A percentile compares a stretch with the other conserved stretches of the same genome.
These are phyloP conservation scores for Microctenopoma stevenorrisi DNA, from an alignment of 2,797 vertebrate species.

Conservation along the genomic window DNA sequence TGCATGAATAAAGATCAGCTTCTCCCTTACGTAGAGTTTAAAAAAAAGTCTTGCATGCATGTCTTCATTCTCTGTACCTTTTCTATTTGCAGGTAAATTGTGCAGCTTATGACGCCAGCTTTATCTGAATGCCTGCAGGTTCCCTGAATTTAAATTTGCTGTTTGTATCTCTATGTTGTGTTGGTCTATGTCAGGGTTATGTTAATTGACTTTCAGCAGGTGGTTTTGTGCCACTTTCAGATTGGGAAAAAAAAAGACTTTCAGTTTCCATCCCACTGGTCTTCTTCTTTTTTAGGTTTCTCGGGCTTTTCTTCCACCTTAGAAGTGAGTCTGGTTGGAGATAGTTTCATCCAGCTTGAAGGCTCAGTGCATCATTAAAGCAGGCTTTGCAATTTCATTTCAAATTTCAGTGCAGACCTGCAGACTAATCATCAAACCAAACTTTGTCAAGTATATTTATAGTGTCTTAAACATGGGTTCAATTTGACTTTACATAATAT, in stretches of 20 bases:
- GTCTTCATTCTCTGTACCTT: slow-evolving; percentile 74
- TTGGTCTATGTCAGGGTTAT: slow-evolving; percentile 80
- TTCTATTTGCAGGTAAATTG: slow-evolving; percentile 83
- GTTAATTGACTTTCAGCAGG: slow-evolving; percentile 86
- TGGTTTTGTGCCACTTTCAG: slow-evolving; percentile 76
- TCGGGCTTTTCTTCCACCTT: slow-evolving; percentile 49
- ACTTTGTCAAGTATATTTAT: slow-evolving; percentile 69
- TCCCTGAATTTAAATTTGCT: slow-evolving; percentile 81
- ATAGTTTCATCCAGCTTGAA: slow-evolving; percentile 70
- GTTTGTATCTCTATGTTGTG: slow-evolving; percentile 81
- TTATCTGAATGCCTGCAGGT: slow-evolving; percentile 86
- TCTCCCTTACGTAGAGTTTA: slow-evolving; percentile 46
- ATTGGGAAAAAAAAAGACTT: slow-evolving; percentile 61
- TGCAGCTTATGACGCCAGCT: slow-evolving; percentile 74
- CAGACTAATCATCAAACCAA: slow-evolving; percentile 74
- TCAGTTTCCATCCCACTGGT: slow-evolving; percentile 55
- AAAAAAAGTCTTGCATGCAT: slow-evolving; percentile 57
- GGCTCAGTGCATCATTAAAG: slow-evolving; percentile 64
- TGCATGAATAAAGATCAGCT: slow-evolving; percentile 57
- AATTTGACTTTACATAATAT: slow-evolving; percentile 62
- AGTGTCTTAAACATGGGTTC: slow-evolving; percentile 67
- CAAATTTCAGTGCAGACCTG: slow-evolving; percentile 48
- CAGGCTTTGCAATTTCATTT: slow-evolving; percentile 61
- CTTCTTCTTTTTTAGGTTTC: slow-evolving; percentile 53
- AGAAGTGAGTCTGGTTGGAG: slow-evolving; percentile 67